phyloP scores from a whole-genome alignment of 1,140 invertebrate species.

The Nymphalis io region DNA sequence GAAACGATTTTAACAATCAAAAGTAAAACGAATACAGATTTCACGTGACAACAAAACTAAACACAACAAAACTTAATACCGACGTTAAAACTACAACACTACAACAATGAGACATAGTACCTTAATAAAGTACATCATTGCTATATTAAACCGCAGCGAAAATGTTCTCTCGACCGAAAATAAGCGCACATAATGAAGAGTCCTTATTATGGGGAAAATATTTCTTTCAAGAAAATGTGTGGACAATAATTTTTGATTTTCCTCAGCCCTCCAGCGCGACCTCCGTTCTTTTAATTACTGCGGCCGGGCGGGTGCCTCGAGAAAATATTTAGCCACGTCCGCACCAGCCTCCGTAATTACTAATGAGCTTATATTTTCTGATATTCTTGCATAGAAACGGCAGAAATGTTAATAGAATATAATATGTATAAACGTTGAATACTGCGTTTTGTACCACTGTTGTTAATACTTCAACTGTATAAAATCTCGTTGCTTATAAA shows the following conservation, averaged over 20 bases:
- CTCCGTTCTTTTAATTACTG: conserved; percentile 74
- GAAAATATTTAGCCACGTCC: conserved; percentile 75
- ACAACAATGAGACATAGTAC: not conserved
- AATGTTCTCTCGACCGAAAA: conserved; percentile 38
- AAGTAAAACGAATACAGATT: too few relatives aligned
- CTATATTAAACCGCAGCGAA: conserved; percentile 33
- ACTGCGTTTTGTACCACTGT: not conserved
- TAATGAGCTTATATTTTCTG: conserved; percentile 69
- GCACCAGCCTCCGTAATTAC: conserved; percentile 69
- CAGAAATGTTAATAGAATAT: conserved; percentile 34
- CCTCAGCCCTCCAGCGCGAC: conserved; percentile 51
- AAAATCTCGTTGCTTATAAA: conserved; percentile 4
- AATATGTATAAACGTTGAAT: conserved; percentile 15
- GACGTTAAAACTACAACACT: too few relatives aligned
- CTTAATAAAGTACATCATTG: conserved; percentile 13
- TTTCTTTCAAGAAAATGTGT: conserved; percentile 61
- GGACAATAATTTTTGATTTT: conserved; percentile 74
- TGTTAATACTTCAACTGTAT: conserved; percentile 2
- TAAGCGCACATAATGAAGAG: conserved; percentile 40
- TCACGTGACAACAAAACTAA: not conserved
- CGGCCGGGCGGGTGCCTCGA: conserved; percentile 56
- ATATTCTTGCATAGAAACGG: conserved; percentile 45
- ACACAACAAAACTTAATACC: not conserved
- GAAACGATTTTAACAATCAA: too few relatives aligned
- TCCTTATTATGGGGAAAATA: conserved; percentile 50